Conservation (phyloP, 2,888 invertebrate species). For the Rhyacophila evoluta region DNA sequence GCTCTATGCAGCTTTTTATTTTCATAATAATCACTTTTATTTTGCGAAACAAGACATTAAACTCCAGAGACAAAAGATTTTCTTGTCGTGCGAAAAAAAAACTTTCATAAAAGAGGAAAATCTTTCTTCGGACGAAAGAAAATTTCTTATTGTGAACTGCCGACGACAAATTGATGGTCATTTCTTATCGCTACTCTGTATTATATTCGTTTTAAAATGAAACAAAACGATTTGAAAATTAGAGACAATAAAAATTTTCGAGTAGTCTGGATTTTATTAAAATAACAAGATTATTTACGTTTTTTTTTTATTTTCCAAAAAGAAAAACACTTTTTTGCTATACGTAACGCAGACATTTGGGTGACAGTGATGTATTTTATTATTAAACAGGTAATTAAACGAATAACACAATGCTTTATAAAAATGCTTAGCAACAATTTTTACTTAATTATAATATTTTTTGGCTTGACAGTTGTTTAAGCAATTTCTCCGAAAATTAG, state of each 20-base stretch:
- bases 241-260: background rate
- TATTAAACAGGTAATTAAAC: no score
- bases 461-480: no score
- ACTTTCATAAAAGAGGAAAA: background rate
- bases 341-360: no score
- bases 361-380: no score
- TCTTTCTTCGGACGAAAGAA: background rate
- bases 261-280: background rate
- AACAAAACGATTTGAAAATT: background rate
- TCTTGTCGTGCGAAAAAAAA: background rate
- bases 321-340: no score
- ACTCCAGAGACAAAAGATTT: constrained; percentile 7
- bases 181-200: background rate
- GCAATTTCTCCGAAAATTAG: no score
- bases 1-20: background rate
- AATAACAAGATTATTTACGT: background rate
- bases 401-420: no score
- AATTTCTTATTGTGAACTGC: background rate
- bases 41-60: constrained; percentile 19
- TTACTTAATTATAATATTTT: no score
- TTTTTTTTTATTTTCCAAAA: background rate
- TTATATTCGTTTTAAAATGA: background rate
- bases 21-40: constrained; percentile 24
- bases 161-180: constrained; percentile 1
- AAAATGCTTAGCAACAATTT: no score